phyloP scores from a whole-genome alignment of 2,797 vertebrate species.

The Cheirogaleus major region DNA sequence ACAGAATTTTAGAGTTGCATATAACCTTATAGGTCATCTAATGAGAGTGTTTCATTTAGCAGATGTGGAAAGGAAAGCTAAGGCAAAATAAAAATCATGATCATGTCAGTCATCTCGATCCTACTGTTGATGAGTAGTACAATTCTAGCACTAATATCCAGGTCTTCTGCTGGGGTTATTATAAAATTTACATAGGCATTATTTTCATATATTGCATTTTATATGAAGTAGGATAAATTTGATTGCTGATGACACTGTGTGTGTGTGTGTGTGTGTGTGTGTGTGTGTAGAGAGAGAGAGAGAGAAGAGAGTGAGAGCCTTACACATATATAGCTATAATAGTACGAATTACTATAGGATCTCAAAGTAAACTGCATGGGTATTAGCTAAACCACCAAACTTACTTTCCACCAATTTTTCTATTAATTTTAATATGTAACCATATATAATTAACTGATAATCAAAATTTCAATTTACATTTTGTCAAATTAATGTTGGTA shows the following conservation, averaged over 20 bases:
- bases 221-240: neutral
- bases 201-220: neutral
- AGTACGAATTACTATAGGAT: slow-evolving; percentile 5
- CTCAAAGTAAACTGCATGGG: slow-evolving; percentile 22
- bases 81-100: neutral
- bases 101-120: neutral
- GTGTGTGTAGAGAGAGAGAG: neutral
- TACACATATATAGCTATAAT: neutral
- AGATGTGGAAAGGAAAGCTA: neutral
- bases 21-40: neutral
- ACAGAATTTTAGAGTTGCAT: neutral
- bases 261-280: neutral
- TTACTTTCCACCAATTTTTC: slow-evolving; percentile 51
- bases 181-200: neutral
- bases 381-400: neutral
- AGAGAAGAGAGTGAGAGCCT: neutral
- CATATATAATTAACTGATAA: slow-evolving; percentile 69
- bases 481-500: slow-evolving; percentile 81
- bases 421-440: slow-evolving; percentile 75
- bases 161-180: neutral
- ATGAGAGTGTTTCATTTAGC: neutral
- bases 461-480: slow-evolving; percentile 79
- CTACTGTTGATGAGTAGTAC: neutral
- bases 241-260: neutral
- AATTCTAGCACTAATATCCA: neutral